Conservation (phyloP, 2,113 vertebrate genomes). For the Anarhynchus alexandrinus region DNA sequence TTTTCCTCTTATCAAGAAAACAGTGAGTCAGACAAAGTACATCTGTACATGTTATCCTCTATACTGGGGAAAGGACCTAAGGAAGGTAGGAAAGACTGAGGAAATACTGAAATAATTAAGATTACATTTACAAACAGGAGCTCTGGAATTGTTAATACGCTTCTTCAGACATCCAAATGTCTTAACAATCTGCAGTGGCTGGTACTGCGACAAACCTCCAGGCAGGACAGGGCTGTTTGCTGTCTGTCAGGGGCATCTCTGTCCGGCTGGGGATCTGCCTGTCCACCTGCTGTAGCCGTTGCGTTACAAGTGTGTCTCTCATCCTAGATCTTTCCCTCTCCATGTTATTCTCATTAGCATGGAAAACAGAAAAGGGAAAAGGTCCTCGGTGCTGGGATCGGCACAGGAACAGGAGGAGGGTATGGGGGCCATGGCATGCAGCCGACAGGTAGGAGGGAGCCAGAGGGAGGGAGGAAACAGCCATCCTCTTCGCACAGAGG, state of each 20-base stretch:
- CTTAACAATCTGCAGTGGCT: neutral
- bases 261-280: neutral
- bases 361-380: neutral
- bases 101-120: neutral
- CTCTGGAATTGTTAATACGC: neutral
- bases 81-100: neutral
- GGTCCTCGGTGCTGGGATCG: neutral
- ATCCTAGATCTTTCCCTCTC: neutral
- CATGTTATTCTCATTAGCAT: neutral
- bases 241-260: neutral
- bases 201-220: neutral
- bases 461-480: neutral
- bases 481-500: neutral
- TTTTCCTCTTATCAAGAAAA: neutral
- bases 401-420: neutral
- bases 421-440: rapidly evolving
- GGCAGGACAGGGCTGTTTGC: neutral
- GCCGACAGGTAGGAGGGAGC: neutral
- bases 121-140: neutral
- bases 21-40: neutral
- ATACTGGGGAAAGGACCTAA: neutral
- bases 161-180: neutral
- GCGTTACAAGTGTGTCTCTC: neutral
- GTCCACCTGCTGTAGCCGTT: rapidly evolving
- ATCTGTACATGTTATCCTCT: neutral